These are phyloP conservation scores for Buathra laborator DNA, from an alignment of 2,888 invertebrate genomes.

Conservation along the genomic window DNA sequence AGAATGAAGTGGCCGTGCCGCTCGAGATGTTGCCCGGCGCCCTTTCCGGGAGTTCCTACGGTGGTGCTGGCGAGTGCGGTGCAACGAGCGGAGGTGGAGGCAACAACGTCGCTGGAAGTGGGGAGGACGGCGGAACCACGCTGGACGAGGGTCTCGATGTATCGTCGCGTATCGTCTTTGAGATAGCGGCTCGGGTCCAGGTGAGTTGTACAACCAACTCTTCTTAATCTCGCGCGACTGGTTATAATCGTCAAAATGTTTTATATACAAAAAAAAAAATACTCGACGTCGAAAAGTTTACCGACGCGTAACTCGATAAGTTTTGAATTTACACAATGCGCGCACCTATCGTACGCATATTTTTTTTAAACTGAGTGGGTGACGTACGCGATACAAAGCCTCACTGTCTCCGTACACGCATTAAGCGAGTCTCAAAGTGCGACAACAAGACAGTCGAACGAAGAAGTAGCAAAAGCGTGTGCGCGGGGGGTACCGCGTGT, in stretches of 20 bases:
- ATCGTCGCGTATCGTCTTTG: conserved; percentile 47
- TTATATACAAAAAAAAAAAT: too few relatives aligned
- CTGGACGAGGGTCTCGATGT: conserved; percentile 52
- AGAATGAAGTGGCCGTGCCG: conserved; percentile 71
- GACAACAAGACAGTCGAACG: conserved; percentile 40
- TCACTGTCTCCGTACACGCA: not conserved
- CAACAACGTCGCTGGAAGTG: not conserved
- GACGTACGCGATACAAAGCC: not conserved
- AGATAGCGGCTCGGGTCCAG: conserved; percentile 74
- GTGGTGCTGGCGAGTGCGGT: conserved; percentile 34
- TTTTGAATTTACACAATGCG: too few relatives aligned
- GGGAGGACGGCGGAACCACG: conserved; percentile 56
- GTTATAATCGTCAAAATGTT: too few relatives aligned
- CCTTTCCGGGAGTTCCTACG: conserved; percentile 56
- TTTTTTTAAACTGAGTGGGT: too few relatives aligned
- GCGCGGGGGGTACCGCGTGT: conserved; percentile 21
- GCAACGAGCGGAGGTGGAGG: conserved; percentile 47
- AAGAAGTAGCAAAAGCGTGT: conserved; percentile 39
- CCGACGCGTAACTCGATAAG: too few relatives aligned
- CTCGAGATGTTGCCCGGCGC: conserved; percentile 68
- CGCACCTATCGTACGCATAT: not conserved
- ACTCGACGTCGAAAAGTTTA: too few relatives aligned
- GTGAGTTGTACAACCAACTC: conserved; percentile 62
- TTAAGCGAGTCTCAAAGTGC: not conserved
- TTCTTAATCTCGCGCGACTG: too few relatives aligned